Conservation (phyloP, 1,140 invertebrate genomes). For the Cherax quadricarinatus region DNA sequence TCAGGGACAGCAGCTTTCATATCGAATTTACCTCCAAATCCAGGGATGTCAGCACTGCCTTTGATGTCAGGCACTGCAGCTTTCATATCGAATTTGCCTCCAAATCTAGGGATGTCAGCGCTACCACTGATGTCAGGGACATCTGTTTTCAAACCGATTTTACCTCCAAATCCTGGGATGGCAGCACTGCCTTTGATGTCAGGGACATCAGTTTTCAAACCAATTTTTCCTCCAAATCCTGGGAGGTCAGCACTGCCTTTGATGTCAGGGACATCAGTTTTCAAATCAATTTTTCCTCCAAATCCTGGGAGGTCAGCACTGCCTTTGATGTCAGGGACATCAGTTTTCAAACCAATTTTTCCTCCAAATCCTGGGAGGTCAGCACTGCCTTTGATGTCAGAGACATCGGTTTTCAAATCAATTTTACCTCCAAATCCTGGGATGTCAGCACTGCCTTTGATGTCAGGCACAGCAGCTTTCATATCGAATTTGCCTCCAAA, state of each 20-base stretch:
- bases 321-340: too few species aligned
- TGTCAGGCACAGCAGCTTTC: too few species aligned
- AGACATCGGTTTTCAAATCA: too few species aligned
- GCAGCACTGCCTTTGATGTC: neutral
- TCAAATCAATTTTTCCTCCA: neutral
- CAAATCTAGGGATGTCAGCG: neutral
- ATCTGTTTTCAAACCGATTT: neutral
- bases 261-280: neutral
- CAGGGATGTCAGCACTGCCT: neutral
- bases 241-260: neutral
- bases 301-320: too few species aligned
- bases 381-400: too few species aligned
- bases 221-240: constrained; percentile 24
- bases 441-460: too few species aligned
- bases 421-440: too few species aligned
- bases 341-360: too few species aligned
- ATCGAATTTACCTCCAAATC: neutral
- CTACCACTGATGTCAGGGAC: neutral
- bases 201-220: neutral
- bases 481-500: too few species aligned
- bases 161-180: constrained; percentile 7
- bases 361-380: too few species aligned
- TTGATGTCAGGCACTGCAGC: neutral
- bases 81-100: neutral
- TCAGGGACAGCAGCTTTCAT: constrained; percentile 2